A percentile compares a stretch with the other conserved stretches of the same genome.
Evolutionary conservation across 2,113 vertebrate species (phyloP).

Genomic region (Nannospalax galili): DNA sequence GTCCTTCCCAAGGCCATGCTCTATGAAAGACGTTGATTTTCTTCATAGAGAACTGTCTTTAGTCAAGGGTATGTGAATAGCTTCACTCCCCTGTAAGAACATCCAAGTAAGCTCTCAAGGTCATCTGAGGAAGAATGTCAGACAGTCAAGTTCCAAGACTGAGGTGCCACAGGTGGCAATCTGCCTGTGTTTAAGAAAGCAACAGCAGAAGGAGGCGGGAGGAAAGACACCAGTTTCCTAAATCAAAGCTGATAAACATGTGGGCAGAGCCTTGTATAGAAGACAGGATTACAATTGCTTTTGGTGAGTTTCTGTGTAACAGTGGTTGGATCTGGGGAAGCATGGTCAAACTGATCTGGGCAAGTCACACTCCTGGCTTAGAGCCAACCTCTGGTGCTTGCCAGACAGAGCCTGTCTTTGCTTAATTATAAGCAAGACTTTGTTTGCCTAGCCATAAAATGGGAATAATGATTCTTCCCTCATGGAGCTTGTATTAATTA

Average conservation of each 20-base stretch:
- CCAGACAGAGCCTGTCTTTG: neutral
- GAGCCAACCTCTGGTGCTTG: neutral
- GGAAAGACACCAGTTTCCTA: conserved; percentile 33
- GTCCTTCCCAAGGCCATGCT: neutral
- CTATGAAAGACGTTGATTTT: neutral
- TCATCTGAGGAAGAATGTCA: no score
- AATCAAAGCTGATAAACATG: neutral
- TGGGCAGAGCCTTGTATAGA: neutral
- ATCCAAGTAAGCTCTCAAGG: neutral
- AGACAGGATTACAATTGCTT: neutral
- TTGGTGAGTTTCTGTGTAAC: neutral
- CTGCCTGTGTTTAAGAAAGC: neutral
- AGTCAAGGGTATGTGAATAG: neutral
- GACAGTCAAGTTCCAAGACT: no score
- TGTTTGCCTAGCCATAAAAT: conserved; percentile 46
- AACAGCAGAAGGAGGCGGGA: neutral
- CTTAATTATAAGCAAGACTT: conserved; percentile 14
- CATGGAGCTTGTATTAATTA: neutral
- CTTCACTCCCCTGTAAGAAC: neutral
- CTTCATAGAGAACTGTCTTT: neutral
- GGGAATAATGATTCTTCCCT: conserved; percentile 9
- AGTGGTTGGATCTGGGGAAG: neutral
- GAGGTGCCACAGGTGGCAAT: neutral
- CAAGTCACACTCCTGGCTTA: neutral
- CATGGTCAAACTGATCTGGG: neutral